phyloP scores from a whole-genome alignment of 2,113 vertebrate species.

The Nyctibius bracteatus region DNA sequence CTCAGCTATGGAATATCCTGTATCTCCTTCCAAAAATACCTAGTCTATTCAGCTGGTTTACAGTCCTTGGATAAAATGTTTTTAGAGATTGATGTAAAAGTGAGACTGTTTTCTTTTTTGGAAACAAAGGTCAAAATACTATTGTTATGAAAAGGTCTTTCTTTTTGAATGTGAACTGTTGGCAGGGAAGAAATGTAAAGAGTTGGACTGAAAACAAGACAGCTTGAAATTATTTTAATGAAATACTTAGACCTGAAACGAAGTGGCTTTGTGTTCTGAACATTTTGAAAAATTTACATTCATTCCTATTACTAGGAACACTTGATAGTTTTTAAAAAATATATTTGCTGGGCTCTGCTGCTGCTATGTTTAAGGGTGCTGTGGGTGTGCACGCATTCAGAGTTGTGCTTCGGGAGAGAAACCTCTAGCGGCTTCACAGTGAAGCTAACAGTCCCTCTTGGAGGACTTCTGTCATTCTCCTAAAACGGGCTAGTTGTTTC shows the following conservation, averaged over 20 bases:
- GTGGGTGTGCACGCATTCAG: accelerated
- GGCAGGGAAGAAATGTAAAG: background rate
- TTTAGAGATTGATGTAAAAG: background rate
- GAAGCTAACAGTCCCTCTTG: background rate
- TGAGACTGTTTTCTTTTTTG: background rate
- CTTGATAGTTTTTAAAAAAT: background rate
- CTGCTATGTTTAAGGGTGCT: background rate
- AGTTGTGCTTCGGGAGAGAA: background rate
- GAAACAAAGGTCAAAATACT: background rate
- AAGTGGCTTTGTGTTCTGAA: background rate
- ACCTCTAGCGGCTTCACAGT: background rate
- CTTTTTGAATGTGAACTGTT: background rate
- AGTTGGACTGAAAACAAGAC: background rate
- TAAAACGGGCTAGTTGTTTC: background rate
- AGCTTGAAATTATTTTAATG: background rate
- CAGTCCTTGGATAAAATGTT: background rate
- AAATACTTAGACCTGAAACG: background rate
- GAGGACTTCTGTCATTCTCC: background rate
- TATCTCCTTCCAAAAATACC: background rate
- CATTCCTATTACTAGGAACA: background rate
- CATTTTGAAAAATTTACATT: background rate
- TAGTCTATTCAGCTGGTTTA: background rate
- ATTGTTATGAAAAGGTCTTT: background rate
- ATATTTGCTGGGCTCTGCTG: background rate
- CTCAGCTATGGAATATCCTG: background rate